A percentile compares a stretch with the other conserved stretches of the same genome.
Evolutionary conservation across 2,113 vertebrate genomes (phyloP).

Genomic region (Clarias magur): DNA sequence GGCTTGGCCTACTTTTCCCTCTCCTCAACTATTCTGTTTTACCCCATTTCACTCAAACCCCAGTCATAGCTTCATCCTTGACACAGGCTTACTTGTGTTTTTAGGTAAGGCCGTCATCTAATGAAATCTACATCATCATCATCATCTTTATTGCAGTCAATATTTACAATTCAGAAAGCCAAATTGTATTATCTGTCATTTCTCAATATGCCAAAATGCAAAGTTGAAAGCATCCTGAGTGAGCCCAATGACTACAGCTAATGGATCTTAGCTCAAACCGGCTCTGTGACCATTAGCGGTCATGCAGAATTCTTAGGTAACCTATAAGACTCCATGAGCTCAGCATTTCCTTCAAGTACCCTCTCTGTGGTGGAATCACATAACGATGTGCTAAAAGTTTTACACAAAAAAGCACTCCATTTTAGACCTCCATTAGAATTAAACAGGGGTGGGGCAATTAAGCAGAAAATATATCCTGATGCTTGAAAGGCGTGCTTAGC

Average conservation of each 20-base stretch:
- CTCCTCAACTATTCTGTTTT: slow-evolving; percentile 24
- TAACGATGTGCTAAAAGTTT: slow-evolving; percentile 22
- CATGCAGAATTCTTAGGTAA: not conserved
- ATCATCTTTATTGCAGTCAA: not conserved
- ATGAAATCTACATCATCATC: not conserved
- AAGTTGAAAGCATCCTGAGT: not conserved
- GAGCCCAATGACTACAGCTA: not conserved
- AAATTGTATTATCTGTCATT: not conserved
- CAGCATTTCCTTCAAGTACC: slow-evolving; percentile 21
- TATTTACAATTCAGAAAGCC: not conserved
- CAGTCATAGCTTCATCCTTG: not conserved
- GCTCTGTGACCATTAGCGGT: slow-evolving; percentile 25
- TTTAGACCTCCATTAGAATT: slow-evolving; percentile 13
- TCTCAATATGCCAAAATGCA: not conserved
- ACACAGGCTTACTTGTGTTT: not conserved
- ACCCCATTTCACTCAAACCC: slow-evolving; percentile 19
- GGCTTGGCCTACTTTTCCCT: slow-evolving; percentile 43
- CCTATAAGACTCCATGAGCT: slow-evolving; percentile 29
- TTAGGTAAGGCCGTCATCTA: not conserved
- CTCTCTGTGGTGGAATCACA: slow-evolving; percentile 3
- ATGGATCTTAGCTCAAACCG: not conserved
- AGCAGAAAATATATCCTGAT: not conserved
- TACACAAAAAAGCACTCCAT: slow-evolving; percentile 18
- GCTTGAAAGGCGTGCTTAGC: not conserved
- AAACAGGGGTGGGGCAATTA: not conserved